Evolutionary conservation across 2,888 invertebrate species (phyloP), one percentile per base, ranked within the genome.

Genomic region (Graphium colonna): DNA sequence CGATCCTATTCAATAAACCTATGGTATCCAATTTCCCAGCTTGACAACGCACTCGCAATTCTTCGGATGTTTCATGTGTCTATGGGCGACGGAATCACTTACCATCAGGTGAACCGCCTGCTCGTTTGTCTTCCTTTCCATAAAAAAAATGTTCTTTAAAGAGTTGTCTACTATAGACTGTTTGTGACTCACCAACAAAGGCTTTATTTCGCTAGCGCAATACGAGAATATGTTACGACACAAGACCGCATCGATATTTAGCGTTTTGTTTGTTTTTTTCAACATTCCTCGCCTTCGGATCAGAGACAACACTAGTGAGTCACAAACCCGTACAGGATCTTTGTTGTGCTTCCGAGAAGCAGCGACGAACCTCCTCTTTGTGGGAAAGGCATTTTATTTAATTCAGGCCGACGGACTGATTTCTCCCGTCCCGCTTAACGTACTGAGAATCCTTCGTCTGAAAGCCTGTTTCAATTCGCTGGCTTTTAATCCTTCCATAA

Each of bases 321-420:
- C 88, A 87, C 77, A 71, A 72, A 76, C 74, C 65, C 67, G 79
- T 71, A 75, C 79, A 81, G 84, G 85, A 89, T 85, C 89, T 88
- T 89, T 88, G 88, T 89, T 86, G 73, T 77, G 75, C 75, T 89
- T 89, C 88, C 75, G 73, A 81, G 88, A 89, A 89, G 72, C 77
- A 71, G 39, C 75, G 69, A 68, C 76, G 74, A 77, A n/a, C 68
- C 72, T 71, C 71, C 68, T 79, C 80, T 82, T 82, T 83, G 85
- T 86, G 84, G 80, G 79, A 82, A 87, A 81, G 79, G 77, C 73
- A 76, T 73, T 79, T 80, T 79, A 80, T 79, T 80, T 79, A 80
- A 82, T 79, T 75, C 82, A 75, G 82, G 82, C 82, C 85, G 79
- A 73, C 69, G 82, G 77, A 75, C 83, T 71, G 80, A 80, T 82